A percentile compares a stretch with the other conserved stretches of the same genome.
Conservation (phyloP, 2,888 invertebrate species). For the Invenusta paracnida region DNA sequence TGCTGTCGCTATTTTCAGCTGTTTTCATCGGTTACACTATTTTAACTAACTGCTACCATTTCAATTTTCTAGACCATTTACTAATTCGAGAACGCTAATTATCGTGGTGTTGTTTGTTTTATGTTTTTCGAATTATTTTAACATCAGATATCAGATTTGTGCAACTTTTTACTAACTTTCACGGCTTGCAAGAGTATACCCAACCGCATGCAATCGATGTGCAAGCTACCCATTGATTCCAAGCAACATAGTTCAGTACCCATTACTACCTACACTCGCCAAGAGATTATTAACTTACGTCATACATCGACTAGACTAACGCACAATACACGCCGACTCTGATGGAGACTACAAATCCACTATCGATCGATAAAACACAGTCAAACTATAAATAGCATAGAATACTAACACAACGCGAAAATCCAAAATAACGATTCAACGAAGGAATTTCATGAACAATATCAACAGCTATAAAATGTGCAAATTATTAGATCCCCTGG, state of each 20-base stretch:
- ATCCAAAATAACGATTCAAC: background rate
- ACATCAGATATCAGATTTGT: background rate
- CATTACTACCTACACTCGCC: background rate
- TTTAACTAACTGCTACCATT: no score
- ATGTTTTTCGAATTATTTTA: background rate
- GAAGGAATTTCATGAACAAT: background rate
- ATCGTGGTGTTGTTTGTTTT: no score
- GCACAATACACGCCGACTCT: no score
- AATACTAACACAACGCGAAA: background rate
- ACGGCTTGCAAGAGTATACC: background rate
- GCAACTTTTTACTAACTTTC: background rate
- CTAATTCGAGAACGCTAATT: no score
- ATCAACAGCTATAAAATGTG: background rate
- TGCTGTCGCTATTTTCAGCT: no score
- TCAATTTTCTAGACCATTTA: no score
- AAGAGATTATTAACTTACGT: background rate
- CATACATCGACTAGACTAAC: background rate
- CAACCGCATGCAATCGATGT: background rate
- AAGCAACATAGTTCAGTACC: background rate
- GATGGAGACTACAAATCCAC: background rate
- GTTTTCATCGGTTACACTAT: no score
- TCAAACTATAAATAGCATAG: background rate
- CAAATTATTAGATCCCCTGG: conserved; percentile 5
- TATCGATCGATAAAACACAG: background rate
- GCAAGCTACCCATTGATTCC: no score